Percentiles rank a stretch among this genome's conserved stretches.
phyloP scores from a whole-genome alignment of 2,888 invertebrate species.

The Cynaeus angustus region DNA sequence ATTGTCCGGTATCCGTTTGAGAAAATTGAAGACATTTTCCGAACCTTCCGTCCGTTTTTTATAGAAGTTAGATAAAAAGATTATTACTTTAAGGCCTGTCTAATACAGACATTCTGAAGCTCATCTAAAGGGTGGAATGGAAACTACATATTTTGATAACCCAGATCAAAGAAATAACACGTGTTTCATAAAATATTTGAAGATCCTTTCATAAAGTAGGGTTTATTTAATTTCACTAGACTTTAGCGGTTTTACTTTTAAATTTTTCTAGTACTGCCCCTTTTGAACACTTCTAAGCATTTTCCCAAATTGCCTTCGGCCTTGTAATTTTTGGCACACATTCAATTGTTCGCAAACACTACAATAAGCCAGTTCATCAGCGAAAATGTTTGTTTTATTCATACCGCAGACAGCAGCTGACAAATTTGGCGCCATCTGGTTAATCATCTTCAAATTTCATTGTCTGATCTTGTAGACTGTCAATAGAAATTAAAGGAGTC shows the following conservation, averaged over 20 bases:
- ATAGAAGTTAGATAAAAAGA: constrained; percentile 26
- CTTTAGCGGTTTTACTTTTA: too few relatives aligned
- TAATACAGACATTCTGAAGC: constrained; percentile 25
- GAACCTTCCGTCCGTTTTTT: constrained; percentile 36
- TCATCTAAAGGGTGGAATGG: background rate
- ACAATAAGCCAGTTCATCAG: constrained; percentile 31
- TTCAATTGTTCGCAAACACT: constrained; percentile 6
- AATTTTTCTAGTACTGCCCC: too few relatives aligned
- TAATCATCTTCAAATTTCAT: constrained; percentile 51
- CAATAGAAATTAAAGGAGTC: constrained; percentile 44
- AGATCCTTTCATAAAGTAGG: too few relatives aligned
- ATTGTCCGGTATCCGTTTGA: constrained; percentile 39
- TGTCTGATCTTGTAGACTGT: constrained; percentile 43
- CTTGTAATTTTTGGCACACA: constrained; percentile 8
- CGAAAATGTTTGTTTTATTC: constrained; percentile 42
- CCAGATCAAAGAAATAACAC: background rate
- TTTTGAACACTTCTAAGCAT: too few relatives aligned
- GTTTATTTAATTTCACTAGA: too few relatives aligned
- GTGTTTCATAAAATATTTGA: background rate
- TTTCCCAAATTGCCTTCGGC: too few relatives aligned
- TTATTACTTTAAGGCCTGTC: constrained; percentile 24
- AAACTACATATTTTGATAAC: too few relatives aligned
- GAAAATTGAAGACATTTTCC: constrained; percentile 39
- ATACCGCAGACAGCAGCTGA: constrained; percentile 44
- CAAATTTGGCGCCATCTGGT: constrained; percentile 46